Evolutionary conservation across 2,797 vertebrate species (phyloP).

Genomic region (Vespertilio murinus): DNA sequence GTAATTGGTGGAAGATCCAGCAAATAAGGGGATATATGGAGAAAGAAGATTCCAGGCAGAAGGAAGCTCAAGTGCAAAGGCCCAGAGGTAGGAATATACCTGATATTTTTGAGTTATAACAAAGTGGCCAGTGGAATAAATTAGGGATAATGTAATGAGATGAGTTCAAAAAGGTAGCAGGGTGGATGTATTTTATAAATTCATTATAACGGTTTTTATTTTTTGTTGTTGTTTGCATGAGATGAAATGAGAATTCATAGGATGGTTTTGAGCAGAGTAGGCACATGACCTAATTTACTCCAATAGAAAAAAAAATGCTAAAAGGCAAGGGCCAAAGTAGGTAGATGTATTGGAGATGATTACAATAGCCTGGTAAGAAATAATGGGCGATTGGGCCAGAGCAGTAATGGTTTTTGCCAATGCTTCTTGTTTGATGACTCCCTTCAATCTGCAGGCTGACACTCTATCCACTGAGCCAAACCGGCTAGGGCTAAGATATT

Average conservation of each 20-base stretch:
- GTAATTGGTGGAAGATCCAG: background rate
- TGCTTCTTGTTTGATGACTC: background rate
- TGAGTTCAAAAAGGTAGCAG: background rate
- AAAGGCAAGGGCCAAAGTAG: background rate
- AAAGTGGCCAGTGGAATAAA: background rate
- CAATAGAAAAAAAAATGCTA: background rate
- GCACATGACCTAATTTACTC: background rate
- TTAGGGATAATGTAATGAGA: background rate
- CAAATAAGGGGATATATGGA: background rate
- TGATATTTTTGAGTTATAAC: background rate
- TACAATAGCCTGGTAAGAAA: background rate
- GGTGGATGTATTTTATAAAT: background rate
- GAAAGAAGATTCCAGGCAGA: background rate
- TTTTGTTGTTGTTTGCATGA: background rate
- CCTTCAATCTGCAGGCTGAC: too few species aligned
- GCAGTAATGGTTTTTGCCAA: background rate
- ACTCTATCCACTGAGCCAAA: too few species aligned
- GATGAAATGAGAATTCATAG: background rate
- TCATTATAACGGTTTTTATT: background rate
- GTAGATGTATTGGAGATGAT: background rate
- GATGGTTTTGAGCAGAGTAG: background rate
- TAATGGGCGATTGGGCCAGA: background rate
- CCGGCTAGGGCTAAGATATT: background rate
- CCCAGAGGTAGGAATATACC: background rate
- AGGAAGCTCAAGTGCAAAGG: background rate